Evolutionary conservation across 2,888 invertebrate species (phyloP).

Genomic region (Hyalella azteca): DNA sequence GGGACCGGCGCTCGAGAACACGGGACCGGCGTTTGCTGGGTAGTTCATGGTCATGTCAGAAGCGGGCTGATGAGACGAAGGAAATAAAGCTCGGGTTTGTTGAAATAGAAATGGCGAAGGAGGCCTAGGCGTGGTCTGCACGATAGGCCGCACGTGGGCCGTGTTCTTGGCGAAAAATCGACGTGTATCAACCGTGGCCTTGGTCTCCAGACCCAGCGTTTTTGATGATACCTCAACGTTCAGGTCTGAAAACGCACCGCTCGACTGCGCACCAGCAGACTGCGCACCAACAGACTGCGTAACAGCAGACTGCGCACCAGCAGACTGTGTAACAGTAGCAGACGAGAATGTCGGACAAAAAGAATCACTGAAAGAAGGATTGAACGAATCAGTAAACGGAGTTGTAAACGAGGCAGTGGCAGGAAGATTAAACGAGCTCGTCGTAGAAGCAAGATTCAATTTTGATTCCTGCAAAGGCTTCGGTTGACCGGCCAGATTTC

Average conservation of each 20-base stretch:
- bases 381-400: neutral
- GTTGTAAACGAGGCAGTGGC: neutral
- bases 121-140: neutral
- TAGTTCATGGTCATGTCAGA: no score
- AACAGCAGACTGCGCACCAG: no score
- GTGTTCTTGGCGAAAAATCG: conserved; percentile 50
- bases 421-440: neutral
- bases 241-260: conserved; percentile 50
- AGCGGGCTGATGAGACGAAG: no score
- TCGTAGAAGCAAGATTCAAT: no score
- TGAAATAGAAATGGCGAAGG: no score
- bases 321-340: no score
- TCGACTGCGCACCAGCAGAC: neutral
- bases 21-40: no score
- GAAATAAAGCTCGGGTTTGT: no score
- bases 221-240: conserved; percentile 47
- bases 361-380: neutral
- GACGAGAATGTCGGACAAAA: neutral
- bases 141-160: conserved; percentile 44
- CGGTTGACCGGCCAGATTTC: no score
- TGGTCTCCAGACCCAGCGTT: conserved; percentile 47
- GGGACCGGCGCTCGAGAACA: no score
- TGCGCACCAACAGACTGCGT: no score
- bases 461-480: no score
- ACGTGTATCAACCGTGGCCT: conserved; percentile 45